phyloP scores from a whole-genome alignment of 2,888 invertebrate genomes.

The Ophonus ardosiacus region DNA sequence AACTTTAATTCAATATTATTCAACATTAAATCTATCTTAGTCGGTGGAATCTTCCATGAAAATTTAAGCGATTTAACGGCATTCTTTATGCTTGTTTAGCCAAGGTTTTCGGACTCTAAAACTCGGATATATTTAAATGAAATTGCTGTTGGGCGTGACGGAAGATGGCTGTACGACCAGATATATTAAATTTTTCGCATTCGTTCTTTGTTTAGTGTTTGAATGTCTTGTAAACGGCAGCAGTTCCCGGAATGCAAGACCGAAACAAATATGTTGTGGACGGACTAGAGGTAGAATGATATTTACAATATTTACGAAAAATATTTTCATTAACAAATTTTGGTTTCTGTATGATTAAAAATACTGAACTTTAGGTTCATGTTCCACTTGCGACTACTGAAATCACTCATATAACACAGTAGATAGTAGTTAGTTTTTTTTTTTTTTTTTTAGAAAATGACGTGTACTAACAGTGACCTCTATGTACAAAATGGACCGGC shows the following conservation, averaged over 20 bases:
- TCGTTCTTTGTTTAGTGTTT: slow-evolving; percentile 15
- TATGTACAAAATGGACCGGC: no score
- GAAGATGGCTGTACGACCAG: slow-evolving; percentile 15
- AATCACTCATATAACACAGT: no score
- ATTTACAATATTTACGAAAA: neutral
- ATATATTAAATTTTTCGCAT: slow-evolving; percentile 38
- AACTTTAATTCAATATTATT: neutral
- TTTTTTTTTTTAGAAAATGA: no score
- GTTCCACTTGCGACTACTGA: no score
- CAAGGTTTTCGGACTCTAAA: slow-evolving; percentile 13
- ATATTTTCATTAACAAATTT: neutral
- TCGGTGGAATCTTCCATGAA: neutral
- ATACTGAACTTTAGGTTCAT: no score
- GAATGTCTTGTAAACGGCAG: slow-evolving; percentile 13
- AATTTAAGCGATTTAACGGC: neutral
- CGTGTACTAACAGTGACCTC: no score
- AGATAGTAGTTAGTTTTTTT: no score
- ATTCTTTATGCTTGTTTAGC: slow-evolving; percentile 24
- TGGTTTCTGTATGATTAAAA: no score
- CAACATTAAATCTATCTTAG: slow-evolving; percentile 5
- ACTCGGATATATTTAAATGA: slow-evolving; percentile 41
- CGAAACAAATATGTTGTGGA: neutral
- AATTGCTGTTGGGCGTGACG: slow-evolving; percentile 4
- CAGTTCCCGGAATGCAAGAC: neutral
- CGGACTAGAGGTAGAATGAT: neutral